These are phyloP conservation scores for Allygus modestus DNA, from an alignment of 2,888 invertebrate species.

Conservation along the genomic window DNA sequence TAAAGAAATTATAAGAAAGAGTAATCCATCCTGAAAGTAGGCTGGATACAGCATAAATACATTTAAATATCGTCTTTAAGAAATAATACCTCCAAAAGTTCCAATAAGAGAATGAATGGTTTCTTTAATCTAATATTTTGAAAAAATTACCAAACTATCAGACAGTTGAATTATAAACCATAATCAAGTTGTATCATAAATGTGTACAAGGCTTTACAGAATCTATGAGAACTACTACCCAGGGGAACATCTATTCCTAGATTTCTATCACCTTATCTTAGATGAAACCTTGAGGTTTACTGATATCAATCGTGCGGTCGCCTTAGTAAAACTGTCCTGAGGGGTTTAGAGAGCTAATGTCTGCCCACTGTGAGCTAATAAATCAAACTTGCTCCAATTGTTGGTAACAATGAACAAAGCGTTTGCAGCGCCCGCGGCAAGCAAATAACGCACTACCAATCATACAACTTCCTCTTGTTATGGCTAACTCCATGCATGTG, in stretches of 20 bases:
- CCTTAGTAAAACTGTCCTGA: not conserved
- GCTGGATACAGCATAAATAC: too few species aligned
- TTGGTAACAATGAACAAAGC: conserved; percentile 32
- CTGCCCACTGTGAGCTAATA: conserved; percentile 20
- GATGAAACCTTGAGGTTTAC: conserved; percentile 32
- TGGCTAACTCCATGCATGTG: not conserved
- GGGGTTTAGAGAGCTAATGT: conserved; percentile 23
- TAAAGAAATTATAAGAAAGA: too few species aligned
- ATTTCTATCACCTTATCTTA: conserved; percentile 13
- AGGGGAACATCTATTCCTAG: not conserved
- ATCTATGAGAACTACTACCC: not conserved
- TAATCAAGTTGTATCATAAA: too few species aligned
- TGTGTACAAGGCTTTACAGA: not conserved
- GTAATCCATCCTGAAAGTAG: too few species aligned
- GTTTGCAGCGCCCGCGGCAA: conserved; percentile 8
- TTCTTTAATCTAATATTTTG: too few species aligned
- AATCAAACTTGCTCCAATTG: conserved; percentile 39
- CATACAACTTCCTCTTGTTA: not conserved
- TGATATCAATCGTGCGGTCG: not conserved
- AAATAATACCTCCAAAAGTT: too few species aligned
- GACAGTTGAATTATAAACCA: too few species aligned
- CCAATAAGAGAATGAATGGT: too few species aligned
- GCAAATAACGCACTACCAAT: conserved; percentile 11
- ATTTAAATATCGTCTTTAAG: too few species aligned
- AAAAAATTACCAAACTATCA: too few species aligned